These are phyloP conservation scores for Pipistrellus kuhlii DNA, from an alignment of 2,797 vertebrate genomes.

Conservation along the genomic window DNA sequence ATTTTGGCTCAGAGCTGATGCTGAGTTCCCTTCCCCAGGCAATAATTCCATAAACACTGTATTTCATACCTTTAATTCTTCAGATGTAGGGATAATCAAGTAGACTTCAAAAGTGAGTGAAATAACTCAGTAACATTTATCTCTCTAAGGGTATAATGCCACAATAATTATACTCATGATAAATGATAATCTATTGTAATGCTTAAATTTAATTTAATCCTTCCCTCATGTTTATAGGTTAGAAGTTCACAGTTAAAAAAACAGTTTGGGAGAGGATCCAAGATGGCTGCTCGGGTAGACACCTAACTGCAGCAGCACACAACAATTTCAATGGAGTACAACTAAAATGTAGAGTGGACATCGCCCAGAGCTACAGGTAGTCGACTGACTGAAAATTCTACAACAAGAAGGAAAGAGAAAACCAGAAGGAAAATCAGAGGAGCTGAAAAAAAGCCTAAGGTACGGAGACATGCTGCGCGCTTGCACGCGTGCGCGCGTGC, in stretches of 20 bases:
- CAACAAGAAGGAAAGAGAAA: no score
- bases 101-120: not conserved
- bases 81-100: not conserved
- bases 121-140: not conserved
- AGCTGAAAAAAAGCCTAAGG: no score
- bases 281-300: no score
- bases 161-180: not conserved
- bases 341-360: no score
- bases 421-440: no score
- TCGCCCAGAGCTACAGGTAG: no score
- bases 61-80: not conserved
- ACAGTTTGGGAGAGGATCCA: no score
- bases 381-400: no score
- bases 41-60: not conserved
- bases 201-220: not conserved
- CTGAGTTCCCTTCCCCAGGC: not conserved
- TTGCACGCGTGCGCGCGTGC: no score
- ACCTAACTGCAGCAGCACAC: no score
- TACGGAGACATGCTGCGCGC: no score
- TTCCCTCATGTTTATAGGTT: not conserved
- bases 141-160: not conserved
- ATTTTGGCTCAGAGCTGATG: not conserved
- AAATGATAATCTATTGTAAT: not conserved
- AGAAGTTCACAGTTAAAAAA: not conserved
- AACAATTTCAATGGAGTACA: no score